phyloP scores from a whole-genome alignment of 2,888 invertebrate genomes.

The Sarcophaga rosellei region DNA sequence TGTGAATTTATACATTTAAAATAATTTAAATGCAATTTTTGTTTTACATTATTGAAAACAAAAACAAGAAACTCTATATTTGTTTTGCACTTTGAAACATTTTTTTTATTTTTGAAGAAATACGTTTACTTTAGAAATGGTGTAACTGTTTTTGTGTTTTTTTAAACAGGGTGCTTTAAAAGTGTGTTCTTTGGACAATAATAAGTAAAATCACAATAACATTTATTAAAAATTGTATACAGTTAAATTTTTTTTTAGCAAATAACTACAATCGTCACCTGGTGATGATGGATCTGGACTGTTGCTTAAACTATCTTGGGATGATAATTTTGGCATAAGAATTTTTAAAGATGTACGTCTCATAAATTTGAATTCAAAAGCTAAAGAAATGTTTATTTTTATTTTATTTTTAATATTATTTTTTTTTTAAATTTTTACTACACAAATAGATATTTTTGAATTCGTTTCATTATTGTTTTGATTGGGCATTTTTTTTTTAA shows the following conservation, averaged over 20 bases:
- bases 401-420: background rate
- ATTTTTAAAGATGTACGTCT: constrained; percentile 82
- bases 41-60: background rate
- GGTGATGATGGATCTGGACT: constrained; percentile 84
- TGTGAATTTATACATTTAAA: background rate
- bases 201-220: constrained; percentile 5
- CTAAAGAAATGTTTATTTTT: constrained; percentile 68
- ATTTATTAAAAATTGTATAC: constrained; percentile 24
- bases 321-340: constrained; percentile 83
- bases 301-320: constrained; percentile 84
- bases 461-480: background rate
- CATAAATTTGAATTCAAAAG: constrained; percentile 80
- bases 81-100: background rate
- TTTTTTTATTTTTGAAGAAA: background rate
- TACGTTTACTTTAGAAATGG: background rate
- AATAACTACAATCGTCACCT: constrained; percentile 79
- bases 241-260: constrained; percentile 23
- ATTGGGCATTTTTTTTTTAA: constrained; percentile 36
- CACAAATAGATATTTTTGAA: background rate
- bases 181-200: constrained; percentile 3
- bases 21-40: background rate
- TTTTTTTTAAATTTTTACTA: background rate
- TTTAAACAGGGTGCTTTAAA: constrained; percentile 17
- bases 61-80: background rate
- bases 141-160: background rate